A percentile compares a stretch with the other conserved stretches of the same genome.
phyloP scores from a whole-genome alignment of 2,797 vertebrate species.

The Choloepus didactylus region DNA sequence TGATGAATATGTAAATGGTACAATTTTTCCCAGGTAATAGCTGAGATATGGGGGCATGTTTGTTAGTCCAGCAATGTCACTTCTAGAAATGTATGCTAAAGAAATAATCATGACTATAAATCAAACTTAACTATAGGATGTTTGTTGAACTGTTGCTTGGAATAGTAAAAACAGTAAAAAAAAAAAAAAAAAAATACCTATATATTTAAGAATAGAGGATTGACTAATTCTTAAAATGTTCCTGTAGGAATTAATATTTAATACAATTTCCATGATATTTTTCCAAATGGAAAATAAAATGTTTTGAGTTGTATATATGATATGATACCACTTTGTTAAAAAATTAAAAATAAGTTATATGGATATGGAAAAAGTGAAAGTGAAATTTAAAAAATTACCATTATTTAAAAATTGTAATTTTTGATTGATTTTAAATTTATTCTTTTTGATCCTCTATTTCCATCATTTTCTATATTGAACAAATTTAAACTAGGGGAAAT shows the following conservation, averaged over 20 bases:
- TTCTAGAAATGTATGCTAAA: constrained; percentile 6
- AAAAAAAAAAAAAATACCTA: neutral
- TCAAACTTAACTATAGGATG: neutral
- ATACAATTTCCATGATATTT: neutral
- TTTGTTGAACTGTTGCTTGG: neutral
- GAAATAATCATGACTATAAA: neutral
- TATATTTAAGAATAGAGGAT: neutral
- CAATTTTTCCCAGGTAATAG: neutral
- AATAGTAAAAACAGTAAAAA: neutral
- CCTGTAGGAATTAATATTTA: neutral
- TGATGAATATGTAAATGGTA: neutral
- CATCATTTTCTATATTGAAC: neutral
- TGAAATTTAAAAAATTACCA: neutral
- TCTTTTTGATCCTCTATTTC: neutral
- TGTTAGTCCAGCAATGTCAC: neutral
- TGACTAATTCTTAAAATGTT: neutral
- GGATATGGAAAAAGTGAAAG: neutral
- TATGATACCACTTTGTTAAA: neutral
- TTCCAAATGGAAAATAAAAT: neutral
- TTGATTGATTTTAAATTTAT: neutral
- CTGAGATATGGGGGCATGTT: neutral
- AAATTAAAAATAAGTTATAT: neutral
- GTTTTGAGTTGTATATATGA: neutral
- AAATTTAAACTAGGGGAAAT: neutral
- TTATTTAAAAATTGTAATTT: neutral